Evolutionary conservation across 1,140 invertebrate genomes (phyloP), one percentile per base, ranked within the genome.

Genomic region (Theocolax elegans): DNA sequence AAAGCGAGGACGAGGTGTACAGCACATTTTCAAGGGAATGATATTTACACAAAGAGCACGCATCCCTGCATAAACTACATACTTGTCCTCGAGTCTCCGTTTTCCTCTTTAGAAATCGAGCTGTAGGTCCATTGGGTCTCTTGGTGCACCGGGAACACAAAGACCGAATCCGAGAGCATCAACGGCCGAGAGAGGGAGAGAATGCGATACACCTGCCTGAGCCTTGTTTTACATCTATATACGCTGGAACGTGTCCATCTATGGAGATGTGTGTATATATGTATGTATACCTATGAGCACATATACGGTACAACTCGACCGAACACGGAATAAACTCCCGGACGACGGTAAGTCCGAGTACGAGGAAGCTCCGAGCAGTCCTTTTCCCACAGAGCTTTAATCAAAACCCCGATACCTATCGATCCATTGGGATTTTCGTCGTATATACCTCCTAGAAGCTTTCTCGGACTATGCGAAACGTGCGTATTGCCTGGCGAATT

Each of bases 281-380:
- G 25, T 60, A 53, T 29, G 46, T 10, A 31, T 60, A 29, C 27
- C 21, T 1, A 15, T 27, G 4, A 17, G 25, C 19, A 63, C 27
- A 63, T 29, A 13, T 23, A 6, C 54, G 38, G 46, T 21, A 25
- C n/a, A n/a, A n/a, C 19, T 42, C 25, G 53, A 42, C 62, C 23
- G 42, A 31, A 53, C 53, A 65, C 49, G 49, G 62, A 65, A 65
- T 65, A 65, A 53, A 65, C 35, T 35, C 27, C 13, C 31, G 27
- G 4, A n/a, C n/a, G 35, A 66, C 51, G 15, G 29, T 17, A n/a
- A n/a, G 15, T 13, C 38, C 19, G 12, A 40, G n/a, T 19, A 15
- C 2, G 17, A 15, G 8, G 42, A 64, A n/a, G 19, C n/a, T 53
- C 9, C 27, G 17, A 53, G 12, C 27, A n/a, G 3, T 53, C 31